Evolutionary conservation across 1,140 invertebrate species (phyloP), one percentile per base, ranked within the genome.

Genomic region (Heliconius congener): DNA sequence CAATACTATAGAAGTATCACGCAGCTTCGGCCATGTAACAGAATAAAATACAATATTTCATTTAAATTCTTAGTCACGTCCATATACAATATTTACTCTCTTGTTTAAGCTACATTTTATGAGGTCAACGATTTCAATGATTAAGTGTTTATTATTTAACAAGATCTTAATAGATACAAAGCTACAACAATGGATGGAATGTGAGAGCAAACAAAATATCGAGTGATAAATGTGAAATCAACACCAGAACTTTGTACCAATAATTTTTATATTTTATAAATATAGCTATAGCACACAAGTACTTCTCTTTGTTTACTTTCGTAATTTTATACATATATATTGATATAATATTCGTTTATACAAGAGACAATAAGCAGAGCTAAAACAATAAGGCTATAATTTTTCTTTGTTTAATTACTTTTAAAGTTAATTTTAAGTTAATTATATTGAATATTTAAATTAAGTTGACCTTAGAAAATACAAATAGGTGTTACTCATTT

Each of bases 111-210:
- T 13, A 66, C 55, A 75, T 39, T 42, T 66, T 27, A 66, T 30
- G 4, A 66, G 75, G 75, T 76, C 60, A 76, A 70, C 8, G 60
- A 70, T 76, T 76, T 66, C 27, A 27, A 57, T 46, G n/a, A 57
- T 57, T 23, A 57, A 57, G 8, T 57, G 71, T 42, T 72, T 73
- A 27, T 73, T 50, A 52, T 73, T 46, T 19, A 1, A 66, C 8
- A 74, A 34, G 30, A n/a, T 55, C 30, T 46, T 52, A 50, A 34
- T 57, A 34, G 73, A 37, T 46, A 39, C 74, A 70, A 42, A 27
- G n/a, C 23, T 27, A 52, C 4, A 3, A 52, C 23, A 74, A 74
- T 55, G 23, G 60, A 66, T 30, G 19, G 60, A 27, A 66, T 30
- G 60, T 66, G 23, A 66, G 60, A 27, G 60, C 30, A 66, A 66